Conservation (phyloP, 1,140 invertebrate species). For the Drosophila orena region DNA sequence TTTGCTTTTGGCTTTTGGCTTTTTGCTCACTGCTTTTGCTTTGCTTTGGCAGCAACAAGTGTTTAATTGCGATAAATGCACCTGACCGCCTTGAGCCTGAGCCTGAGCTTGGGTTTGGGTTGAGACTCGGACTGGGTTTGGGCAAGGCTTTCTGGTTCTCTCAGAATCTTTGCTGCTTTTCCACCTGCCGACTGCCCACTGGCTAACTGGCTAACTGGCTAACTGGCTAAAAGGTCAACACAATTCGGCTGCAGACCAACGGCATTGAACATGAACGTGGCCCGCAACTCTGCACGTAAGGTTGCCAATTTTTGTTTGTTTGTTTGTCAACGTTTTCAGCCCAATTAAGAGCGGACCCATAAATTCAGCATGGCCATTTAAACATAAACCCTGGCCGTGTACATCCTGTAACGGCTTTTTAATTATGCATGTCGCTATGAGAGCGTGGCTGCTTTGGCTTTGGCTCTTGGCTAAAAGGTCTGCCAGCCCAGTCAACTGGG, state of each 20-base stretch:
- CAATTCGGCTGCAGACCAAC: neutral
- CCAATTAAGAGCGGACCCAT: slow-evolving; percentile 41
- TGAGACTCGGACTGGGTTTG: slow-evolving; percentile 23
- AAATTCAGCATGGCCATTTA: slow-evolving; percentile 30
- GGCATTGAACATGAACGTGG: slow-evolving; percentile 49
- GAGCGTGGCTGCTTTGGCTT: slow-evolving; percentile 34
- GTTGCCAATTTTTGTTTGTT: slow-evolving; percentile 13
- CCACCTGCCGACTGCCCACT: slow-evolving; percentile 3
- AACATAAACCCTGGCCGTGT: slow-evolving; percentile 18
- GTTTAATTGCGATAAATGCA: slow-evolving; percentile 84
- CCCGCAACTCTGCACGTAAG: slow-evolving; percentile 24
- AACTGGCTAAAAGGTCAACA: slow-evolving; percentile 34
- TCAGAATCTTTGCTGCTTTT: slow-evolving; percentile 30
- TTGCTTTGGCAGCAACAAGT: slow-evolving; percentile 71
- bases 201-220: slow-evolving; percentile 1
- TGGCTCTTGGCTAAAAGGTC: slow-evolving; percentile 27
- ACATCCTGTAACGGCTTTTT: slow-evolving; percentile 65
- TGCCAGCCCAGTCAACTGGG: slow-evolving; percentile 52
- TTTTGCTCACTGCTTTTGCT: neutral
- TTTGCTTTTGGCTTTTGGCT: neutral
- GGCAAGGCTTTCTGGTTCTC: slow-evolving; percentile 55
- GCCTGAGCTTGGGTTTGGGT: slow-evolving; percentile 15
- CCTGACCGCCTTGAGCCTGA: slow-evolving; percentile 73
- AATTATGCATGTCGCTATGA: slow-evolving; percentile 73
- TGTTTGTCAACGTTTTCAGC: slow-evolving; percentile 34